Evolutionary conservation across 2,797 vertebrate species (phyloP).

Genomic region (Fistularia commersonii): DNA sequence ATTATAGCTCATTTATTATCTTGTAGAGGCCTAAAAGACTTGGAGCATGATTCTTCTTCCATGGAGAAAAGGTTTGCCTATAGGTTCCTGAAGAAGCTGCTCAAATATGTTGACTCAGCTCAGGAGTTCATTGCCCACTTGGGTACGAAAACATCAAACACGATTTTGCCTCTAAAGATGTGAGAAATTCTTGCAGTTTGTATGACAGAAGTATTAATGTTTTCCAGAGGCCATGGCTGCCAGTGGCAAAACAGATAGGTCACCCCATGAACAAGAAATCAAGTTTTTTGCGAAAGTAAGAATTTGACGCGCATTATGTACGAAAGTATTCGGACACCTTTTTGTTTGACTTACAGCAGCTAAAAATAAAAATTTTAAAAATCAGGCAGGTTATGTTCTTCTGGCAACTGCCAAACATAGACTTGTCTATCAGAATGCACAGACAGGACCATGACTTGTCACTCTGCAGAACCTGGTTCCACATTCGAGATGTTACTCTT

Average conservation of each 20-base stretch:
- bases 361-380: too few species aligned
- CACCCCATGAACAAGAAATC: slow-evolving; percentile 96
- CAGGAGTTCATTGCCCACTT: slow-evolving; percentile 96
- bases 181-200: not conserved
- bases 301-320: not conserved
- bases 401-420: too few species aligned
- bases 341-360: too few species aligned
- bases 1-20: not conserved
- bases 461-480: too few species aligned
- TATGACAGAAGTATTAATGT: slow-evolving; percentile 3
- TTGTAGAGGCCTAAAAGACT: slow-evolving; percentile 85
- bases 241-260: slow-evolving; percentile 92
- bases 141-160: slow-evolving; percentile 71
- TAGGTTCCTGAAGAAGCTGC: slow-evolving; percentile 94
- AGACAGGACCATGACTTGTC: too few species aligned
- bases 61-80: slow-evolving; percentile 98
- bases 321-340: too few species aligned
- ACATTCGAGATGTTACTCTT: too few species aligned
- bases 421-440: too few species aligned
- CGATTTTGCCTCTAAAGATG: not conserved
- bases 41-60: slow-evolving; percentile 91
- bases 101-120: slow-evolving; percentile 95
- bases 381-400: too few species aligned
- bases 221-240: slow-evolving; percentile 89
- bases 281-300: slow-evolving; percentile 99